Conservation (phyloP, 2,888 invertebrate genomes). For the Cantharis rufa region DNA sequence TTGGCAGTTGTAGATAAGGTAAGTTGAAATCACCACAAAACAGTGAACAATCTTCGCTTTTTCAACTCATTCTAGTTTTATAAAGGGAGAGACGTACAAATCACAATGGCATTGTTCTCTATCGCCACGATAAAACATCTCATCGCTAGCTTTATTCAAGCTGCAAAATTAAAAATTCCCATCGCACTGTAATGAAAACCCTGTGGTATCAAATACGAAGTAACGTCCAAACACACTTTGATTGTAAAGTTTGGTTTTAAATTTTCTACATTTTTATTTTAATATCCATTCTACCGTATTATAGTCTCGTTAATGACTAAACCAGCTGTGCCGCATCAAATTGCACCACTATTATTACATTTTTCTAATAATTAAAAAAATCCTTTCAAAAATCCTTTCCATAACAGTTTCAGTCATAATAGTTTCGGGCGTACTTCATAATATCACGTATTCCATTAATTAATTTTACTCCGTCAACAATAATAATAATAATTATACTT, state of each 20-base stretch:
- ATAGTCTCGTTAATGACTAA: not conserved
- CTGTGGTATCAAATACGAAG: conserved; percentile 24
- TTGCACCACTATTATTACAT: not conserved
- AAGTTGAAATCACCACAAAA: conserved; percentile 19
- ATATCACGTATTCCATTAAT: not conserved
- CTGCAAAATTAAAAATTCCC: conserved; percentile 41
- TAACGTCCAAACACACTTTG: conserved; percentile 17
- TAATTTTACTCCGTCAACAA: not conserved
- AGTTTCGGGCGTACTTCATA: not conserved
- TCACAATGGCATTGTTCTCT: conserved; percentile 32
- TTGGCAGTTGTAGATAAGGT: conserved; percentile 21
- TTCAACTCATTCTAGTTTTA: conserved; percentile 13
- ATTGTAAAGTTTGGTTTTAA: conserved; percentile 20
- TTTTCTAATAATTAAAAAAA: not conserved
- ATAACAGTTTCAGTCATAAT: not conserved
- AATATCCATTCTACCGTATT: not conserved
- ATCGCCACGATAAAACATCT: conserved; percentile 35
- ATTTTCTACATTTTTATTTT: not conserved
- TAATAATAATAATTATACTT: not conserved
- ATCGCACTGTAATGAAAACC: conserved; percentile 35
- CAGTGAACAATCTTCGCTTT: conserved; percentile 23
- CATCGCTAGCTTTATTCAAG: conserved; percentile 34
- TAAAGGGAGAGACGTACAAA: conserved; percentile 29
- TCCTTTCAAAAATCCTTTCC: not conserved
- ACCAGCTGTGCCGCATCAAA: not conserved